These are phyloP conservation scores for Progne subis DNA, from an alignment of 2,113 vertebrate species.

Conservation along the genomic window DNA sequence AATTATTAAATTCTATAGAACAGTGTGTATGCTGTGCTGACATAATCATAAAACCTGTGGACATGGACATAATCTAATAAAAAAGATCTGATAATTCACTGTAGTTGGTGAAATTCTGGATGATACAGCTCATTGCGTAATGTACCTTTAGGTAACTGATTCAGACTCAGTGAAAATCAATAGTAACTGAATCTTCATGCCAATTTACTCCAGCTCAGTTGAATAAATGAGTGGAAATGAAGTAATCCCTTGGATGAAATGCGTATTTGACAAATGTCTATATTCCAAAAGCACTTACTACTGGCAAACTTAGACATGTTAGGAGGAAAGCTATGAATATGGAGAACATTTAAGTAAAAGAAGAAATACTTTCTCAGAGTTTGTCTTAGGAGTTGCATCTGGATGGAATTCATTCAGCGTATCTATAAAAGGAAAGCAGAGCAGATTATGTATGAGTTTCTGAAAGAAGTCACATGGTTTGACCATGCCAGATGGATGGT, in stretches of 20 bases:
- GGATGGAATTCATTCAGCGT: accelerated
- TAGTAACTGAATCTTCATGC: conserved; percentile 32
- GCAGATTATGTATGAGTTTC: neutral
- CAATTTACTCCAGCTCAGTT: conserved; percentile 3
- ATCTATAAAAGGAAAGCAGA: neutral
- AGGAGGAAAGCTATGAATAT: neutral
- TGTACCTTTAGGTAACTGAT: conserved; percentile 6
- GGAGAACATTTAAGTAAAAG: neutral
- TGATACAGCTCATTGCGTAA: neutral
- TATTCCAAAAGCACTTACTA: conserved; percentile 1
- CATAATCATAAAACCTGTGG: neutral
- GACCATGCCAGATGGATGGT: neutral
- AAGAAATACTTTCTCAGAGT: neutral
- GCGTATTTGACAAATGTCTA: neutral
- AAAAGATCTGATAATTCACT: conserved; percentile 6
- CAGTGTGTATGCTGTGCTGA: neutral
- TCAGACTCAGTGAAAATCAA: conserved; percentile 50
- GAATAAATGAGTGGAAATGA: conserved; percentile 24
- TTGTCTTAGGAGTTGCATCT: neutral
- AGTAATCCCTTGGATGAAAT: neutral
- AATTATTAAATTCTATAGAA: conserved; percentile 14
- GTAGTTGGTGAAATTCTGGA: conserved; percentile 13
- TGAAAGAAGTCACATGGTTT: conserved; percentile 10
- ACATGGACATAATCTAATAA: conserved; percentile 22
- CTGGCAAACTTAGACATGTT: neutral